Conservation (phyloP, 2,797 vertebrate species). For the Darevskia mixta region DNA sequence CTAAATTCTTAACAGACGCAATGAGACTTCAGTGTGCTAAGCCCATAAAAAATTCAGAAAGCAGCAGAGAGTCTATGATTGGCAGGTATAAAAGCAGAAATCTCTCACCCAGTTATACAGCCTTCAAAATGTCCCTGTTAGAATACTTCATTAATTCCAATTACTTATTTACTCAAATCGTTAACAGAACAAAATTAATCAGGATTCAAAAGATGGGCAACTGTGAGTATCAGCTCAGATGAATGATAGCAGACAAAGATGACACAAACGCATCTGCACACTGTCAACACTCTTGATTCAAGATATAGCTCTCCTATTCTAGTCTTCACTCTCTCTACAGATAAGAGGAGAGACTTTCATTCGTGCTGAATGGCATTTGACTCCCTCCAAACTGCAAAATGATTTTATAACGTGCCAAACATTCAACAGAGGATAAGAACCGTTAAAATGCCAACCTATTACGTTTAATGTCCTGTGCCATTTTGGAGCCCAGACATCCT, state of each 20-base stretch:
- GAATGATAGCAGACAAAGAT: conserved; percentile 11
- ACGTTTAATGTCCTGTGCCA: not conserved
- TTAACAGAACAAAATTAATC: conserved; percentile 23
- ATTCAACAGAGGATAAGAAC: conserved; percentile 23
- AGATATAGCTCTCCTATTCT: not conserved
- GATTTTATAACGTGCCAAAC: conserved; percentile 37
- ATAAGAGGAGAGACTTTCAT: conserved; percentile 18
- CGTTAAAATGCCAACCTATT: conserved; percentile 23
- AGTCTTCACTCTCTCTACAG: not conserved
- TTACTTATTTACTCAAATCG: conserved; percentile 10
- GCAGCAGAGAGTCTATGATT: not conserved
- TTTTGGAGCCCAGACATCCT: not conserved
- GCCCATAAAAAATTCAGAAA: conserved; percentile 23
- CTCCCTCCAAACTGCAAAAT: conserved; percentile 46
- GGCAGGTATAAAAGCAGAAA: conserved; percentile 19
- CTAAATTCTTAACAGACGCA: conserved; percentile 20
- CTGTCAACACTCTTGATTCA: conserved; percentile 19
- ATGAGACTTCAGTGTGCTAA: not conserved
- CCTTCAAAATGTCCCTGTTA: conserved; percentile 27
- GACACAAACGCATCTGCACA: conserved; percentile 33
- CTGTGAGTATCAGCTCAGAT: conserved; percentile 36
- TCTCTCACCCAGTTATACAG: conserved; percentile 28
- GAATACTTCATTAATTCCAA: conserved; percentile 29
- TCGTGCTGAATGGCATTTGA: conserved; percentile 29
- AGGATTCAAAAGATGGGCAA: conserved; percentile 36